These are phyloP conservation scores for Papilio aristodemus DNA, from an alignment of 1,140 invertebrate genomes.

Conservation along the genomic window DNA sequence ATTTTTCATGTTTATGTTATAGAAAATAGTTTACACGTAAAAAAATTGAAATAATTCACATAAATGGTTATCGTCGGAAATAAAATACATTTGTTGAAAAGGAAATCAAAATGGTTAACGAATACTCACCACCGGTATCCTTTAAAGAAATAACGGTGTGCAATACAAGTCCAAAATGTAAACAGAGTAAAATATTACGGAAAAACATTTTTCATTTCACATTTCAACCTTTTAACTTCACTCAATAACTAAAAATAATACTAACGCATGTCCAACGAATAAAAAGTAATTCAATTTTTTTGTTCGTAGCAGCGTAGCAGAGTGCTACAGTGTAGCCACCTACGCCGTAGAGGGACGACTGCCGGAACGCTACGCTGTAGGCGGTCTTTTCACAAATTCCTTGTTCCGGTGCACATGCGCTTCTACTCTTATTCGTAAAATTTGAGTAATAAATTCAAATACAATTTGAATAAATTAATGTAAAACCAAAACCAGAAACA, in stretches of 20 bases:
- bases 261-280: constrained; percentile 39
- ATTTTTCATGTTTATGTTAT: no score
- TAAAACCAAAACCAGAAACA: neutral
- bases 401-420: constrained; percentile 67
- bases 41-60: no score
- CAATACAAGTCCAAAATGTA: constrained; percentile 79
- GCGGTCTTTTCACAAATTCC: constrained; percentile 48
- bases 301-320: constrained; percentile 45
- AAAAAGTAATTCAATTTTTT: constrained; percentile 43
- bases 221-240: constrained; percentile 52
- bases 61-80: no score
- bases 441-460: neutral
- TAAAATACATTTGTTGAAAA: no score
- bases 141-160: constrained; percentile 78
- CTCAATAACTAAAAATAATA: constrained; percentile 40
- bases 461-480: neutral
- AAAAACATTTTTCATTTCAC: constrained; percentile 76
- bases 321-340: constrained; percentile 55
- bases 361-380: constrained; percentile 37
- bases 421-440: constrained; percentile 28
- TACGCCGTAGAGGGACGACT: constrained; percentile 56
- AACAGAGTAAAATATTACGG: constrained; percentile 74
- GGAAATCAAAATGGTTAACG: constrained; percentile 22
- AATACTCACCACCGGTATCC: constrained; percentile 70
- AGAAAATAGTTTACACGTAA: no score